phyloP scores from a whole-genome alignment of 2,888 invertebrate genomes.

The Urechis unicinctus region DNA sequence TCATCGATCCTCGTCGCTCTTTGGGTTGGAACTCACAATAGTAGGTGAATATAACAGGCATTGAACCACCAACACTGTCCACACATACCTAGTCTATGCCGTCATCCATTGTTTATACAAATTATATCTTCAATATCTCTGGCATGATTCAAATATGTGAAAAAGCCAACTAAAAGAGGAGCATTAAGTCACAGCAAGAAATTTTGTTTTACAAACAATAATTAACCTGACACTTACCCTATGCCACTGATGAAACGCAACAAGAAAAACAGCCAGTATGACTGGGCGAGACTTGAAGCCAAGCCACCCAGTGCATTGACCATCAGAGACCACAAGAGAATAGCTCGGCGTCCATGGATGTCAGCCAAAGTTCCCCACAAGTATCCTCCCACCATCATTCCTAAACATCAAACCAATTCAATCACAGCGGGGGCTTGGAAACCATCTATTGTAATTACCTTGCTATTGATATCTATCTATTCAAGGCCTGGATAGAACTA shows the following conservation, averaged over 20 bases:
- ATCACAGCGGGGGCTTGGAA: background rate
- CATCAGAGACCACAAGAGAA: constrained; percentile 80
- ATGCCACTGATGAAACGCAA: constrained; percentile 87
- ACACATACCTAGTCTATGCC: no score
- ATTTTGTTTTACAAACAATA: no score
- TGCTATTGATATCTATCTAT: no score
- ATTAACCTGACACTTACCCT: constrained; percentile 69
- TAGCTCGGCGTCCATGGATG: constrained; percentile 77
- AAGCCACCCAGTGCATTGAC: constrained; percentile 86
- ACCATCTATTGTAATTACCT: no score
- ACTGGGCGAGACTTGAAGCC: constrained; percentile 83
- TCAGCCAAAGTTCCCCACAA: constrained; percentile 89
- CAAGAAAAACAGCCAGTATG: constrained; percentile 79
- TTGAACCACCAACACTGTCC: constrained; percentile 75
- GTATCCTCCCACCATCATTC: constrained; percentile 92
- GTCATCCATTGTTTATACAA: no score
- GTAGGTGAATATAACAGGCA: constrained; percentile 92
- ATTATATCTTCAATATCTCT: no score
- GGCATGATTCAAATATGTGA: no score
- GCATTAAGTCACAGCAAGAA: no score
- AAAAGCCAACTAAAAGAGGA: no score
- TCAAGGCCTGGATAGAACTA: no score
- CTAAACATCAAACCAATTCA: constrained; percentile 43
- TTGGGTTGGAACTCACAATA: constrained; percentile 92
- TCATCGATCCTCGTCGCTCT: constrained; percentile 81